These are phyloP conservation scores for Macrotrachela quadricornifera DNA, from an alignment of 1,140 invertebrate genomes.

Conservation along the genomic window DNA sequence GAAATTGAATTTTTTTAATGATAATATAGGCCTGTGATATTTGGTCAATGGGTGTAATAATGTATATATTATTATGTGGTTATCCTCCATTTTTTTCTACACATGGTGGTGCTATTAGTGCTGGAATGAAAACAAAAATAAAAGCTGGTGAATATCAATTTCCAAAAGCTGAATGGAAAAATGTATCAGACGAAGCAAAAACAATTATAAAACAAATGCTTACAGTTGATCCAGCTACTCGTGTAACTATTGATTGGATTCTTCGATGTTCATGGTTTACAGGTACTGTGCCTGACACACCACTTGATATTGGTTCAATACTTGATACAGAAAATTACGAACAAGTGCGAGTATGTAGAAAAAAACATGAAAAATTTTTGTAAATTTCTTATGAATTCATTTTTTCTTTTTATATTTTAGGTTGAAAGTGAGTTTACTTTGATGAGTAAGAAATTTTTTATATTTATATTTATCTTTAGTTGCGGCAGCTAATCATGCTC, in stretches of 20 bases:
- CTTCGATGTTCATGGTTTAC: slow-evolving; percentile 33
- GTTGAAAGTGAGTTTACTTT: no score
- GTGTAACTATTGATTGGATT: slow-evolving; percentile 70
- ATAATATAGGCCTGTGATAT: slow-evolving; percentile 59
- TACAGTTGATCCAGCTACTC: slow-evolving; percentile 66
- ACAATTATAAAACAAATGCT: slow-evolving; percentile 78
- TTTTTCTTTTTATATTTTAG: no score
- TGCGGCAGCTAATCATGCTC: no score
- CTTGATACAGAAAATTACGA: no score
- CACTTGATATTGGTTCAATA: slow-evolving; percentile 26
- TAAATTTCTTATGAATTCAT: no score
- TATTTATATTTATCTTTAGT: slow-evolving; percentile 23
- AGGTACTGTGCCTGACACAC: no score
- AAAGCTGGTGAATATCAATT: slow-evolving; percentile 86
- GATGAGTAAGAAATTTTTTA: slow-evolving; percentile 48
- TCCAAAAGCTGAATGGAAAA: slow-evolving; percentile 79
- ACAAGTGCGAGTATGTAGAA: no score
- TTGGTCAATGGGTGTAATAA: slow-evolving; percentile 89
- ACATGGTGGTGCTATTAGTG: slow-evolving; percentile 82
- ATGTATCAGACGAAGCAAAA: slow-evolving; percentile 61
- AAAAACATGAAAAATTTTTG: no score
- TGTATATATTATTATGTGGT: slow-evolving; percentile 94
- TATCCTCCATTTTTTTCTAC: slow-evolving; percentile 96
- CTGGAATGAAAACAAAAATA: slow-evolving; percentile 97
- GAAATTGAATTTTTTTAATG: no score